phyloP scores from a whole-genome alignment of 1,140 invertebrate genomes.

The Drosophila mauritiana region DNA sequence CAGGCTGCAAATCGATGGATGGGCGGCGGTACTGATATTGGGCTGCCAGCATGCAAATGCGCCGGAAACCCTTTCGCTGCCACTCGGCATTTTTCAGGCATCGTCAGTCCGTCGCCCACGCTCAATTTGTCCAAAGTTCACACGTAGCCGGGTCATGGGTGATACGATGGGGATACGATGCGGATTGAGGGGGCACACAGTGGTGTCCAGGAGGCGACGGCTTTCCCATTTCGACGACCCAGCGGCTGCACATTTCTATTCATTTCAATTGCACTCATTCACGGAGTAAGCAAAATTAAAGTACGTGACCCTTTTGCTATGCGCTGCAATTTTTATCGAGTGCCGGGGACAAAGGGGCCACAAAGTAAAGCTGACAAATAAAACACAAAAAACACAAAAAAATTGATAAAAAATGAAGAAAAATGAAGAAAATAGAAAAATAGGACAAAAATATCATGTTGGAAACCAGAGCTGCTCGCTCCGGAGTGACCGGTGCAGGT shows the following conservation, averaged over 20 bases:
- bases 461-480: too few relatives aligned
- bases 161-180: not conserved
- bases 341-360: conserved; percentile 7
- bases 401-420: not conserved
- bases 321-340: conserved; percentile 77
- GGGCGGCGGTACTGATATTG: not conserved
- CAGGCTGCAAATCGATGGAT: not conserved
- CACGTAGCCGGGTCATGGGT: conserved; percentile 41
- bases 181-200: not conserved
- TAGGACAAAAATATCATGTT: too few relatives aligned
- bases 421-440: not conserved
- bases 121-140: conserved; percentile 25
- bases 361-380: not conserved
- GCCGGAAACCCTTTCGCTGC: conserved; percentile 4
- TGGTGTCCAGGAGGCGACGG: not conserved
- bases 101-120: conserved; percentile 37
- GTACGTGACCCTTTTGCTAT: conserved; percentile 70
- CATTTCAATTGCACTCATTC: conserved; percentile 78
- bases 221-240: conserved; percentile 18
- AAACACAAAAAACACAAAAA: not conserved
- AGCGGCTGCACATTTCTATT: conserved; percentile 64
- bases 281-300: conserved; percentile 80
- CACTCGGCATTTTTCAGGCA: conserved; percentile 35
- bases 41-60: conserved; percentile 27
- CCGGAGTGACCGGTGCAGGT: conserved; percentile 32